Base-by-base conservation (phyloP, 2,888 invertebrate genomes). In the Aquatica leii region DNA sequence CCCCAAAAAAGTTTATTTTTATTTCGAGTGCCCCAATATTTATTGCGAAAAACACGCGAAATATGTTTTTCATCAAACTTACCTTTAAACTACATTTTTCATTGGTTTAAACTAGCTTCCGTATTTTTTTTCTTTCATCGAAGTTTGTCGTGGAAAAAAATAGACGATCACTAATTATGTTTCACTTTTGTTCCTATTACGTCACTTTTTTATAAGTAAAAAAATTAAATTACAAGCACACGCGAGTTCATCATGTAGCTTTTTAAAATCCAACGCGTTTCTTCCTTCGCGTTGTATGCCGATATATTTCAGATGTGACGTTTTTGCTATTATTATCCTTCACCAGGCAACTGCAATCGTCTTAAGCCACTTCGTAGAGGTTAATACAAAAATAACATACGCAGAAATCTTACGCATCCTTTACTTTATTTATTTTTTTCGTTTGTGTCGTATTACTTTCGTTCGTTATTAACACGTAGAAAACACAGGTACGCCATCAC, bases 291-390 rank as follows among this genome's bases (percentile, higher is more conserved):
- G 52, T 41, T 56, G 43, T 43, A 20, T 18, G 18, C 57, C 48
- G 62, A 57, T 43, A 34, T 57, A 51, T 62, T 53, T 60, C 53
- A 53, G 54, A 61, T 62, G 57, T 63, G 63, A 63, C 63, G 63
- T 63, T 63, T 56, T 56, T 51, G 52, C 64, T 64, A 64, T 64
- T 64, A 64, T 64, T 64, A 64, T 64, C 59, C 64, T 49, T 60
- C 48, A 56, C 59, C 64, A 55, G 51, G 56, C 50, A 54, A 64
- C 53, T 59, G 49, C 49, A 60, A 60, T 50, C 50, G 50, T 43
- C 56, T 59, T 60, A 56, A 51, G 56, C 15, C 56, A 56, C 55
- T 60, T 60, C 48, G 49, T 40, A 24, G 24, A 24, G 40, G 46
- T 49, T 15, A 49, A 62, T 46, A 50, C 60, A 14, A 60, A 64